These are phyloP conservation scores for Papilio protenor DNA, from an alignment of 2,888 invertebrate genomes.

Conservation along the genomic window DNA sequence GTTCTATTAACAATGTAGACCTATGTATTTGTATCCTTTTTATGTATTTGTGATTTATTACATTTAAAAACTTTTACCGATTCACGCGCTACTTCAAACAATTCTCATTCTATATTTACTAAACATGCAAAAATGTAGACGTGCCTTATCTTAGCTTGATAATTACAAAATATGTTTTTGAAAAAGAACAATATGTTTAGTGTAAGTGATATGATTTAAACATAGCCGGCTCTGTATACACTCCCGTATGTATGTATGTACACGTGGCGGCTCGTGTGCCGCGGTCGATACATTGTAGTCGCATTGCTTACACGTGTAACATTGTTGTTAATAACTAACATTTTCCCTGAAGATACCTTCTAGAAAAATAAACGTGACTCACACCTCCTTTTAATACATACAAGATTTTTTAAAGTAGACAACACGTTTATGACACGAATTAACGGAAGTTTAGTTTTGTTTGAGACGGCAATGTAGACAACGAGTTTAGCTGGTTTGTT, in stretches of 20 bases:
- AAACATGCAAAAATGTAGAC: background rate
- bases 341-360: background rate
- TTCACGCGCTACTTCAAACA: background rate
- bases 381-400: background rate
- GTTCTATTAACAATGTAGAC: background rate
- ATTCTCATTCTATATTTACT: background rate
- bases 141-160: background rate
- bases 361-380: slow-evolving; percentile 1
- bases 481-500: slow-evolving; percentile 9
- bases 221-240: background rate
- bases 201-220: background rate
- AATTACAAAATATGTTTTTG: background rate
- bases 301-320: slow-evolving; percentile 22
- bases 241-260: background rate
- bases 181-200: background rate
- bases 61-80: background rate
- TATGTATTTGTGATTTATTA: background rate
- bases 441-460: background rate
- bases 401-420: background rate
- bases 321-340: background rate
- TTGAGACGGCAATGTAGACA: background rate
- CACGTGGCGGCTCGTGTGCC: background rate
- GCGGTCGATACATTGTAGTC: slow-evolving; percentile 2
- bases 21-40: background rate
- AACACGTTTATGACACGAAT: background rate